Evolutionary conservation across 2,113 vertebrate species (phyloP), one percentile per base, ranked within the genome.

Genomic region (Heterotilapia buettikoferi): DNA sequence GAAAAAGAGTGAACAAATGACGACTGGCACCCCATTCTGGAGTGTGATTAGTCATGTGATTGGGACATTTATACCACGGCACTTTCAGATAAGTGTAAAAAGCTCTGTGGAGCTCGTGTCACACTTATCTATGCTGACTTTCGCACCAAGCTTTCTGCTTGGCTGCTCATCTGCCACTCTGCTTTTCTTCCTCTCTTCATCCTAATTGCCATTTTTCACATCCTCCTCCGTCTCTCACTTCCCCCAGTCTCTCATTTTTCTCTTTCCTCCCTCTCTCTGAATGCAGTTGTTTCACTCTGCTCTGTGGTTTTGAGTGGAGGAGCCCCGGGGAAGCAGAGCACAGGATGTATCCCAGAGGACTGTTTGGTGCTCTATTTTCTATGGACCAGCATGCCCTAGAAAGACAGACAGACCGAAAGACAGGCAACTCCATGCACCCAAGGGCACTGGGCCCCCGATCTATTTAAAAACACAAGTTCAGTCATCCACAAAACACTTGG

Each of bases 331-430:
- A 89, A 86, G 86, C 50, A 11, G 88, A 85, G 91, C 82, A 87
- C 92, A 93, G 91, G 92, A 93, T 91, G 90, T 94, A 80, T 90
- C 90, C 89, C 88, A 87, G 86, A 85, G 89, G 86, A 84, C 47
- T 86, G 80, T 83, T 85, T 88, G 88, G 80, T 85, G 89, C 81
- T 92, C 83, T 88, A 87, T 88, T 90, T 92, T 92, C 90, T 90
- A 90, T 90, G 86, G 89, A 91, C 84, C 92, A 91, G 90, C 92
- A 90, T 86, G 86, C 54, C 66, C 88, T 84, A 81, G 87, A 86
- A 80, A 18, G 85, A 36, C 84, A 73, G 88, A 84, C 81, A 16
- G 85, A 36, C 63, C 4, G 6, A 68, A 68, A 38, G 63, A 68
- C 88, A 85, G 82, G 83, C 90, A 84, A 80, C 80, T 84, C 89